Percentiles rank a stretch among this genome's conserved stretches.
These are phyloP conservation scores for Myotis planiceps DNA, from an alignment of 2,797 vertebrate species.

Conservation along the genomic window DNA sequence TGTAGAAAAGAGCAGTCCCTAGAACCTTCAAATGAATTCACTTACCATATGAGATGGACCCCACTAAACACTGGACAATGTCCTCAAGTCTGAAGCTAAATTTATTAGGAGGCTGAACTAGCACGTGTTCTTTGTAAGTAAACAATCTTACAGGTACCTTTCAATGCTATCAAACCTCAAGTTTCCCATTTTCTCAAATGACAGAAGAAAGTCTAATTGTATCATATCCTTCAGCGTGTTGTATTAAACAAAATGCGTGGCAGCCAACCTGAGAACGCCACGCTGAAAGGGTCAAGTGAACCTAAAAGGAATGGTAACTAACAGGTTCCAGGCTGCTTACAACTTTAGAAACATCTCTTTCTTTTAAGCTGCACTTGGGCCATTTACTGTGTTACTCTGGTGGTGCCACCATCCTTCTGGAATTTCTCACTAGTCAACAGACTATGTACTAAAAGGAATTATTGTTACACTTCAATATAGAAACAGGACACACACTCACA, in stretches of 20 bases:
- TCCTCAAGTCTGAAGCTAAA: background rate
- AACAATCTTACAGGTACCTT: background rate
- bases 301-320: background rate
- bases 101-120: background rate
- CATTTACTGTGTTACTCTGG: slow-evolving; percentile 14
- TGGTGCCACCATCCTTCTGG: background rate
- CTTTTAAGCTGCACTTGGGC: slow-evolving; percentile 24
- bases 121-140: background rate
- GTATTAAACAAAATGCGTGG: background rate
- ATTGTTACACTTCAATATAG: background rate
- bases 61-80: background rate
- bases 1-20: background rate
- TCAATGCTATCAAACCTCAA: background rate
- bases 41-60: background rate
- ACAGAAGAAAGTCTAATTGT: background rate
- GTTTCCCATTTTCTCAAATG: background rate
- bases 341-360: slow-evolving; percentile 9
- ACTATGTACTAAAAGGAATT: background rate
- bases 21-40: background rate
- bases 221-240: background rate
- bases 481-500: background rate
- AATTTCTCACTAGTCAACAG: slow-evolving; percentile 17
- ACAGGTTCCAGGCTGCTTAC: background rate
- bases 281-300: background rate
- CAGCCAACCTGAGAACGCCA: background rate